Conservation (phyloP, 1,140 invertebrate genomes). For the Notospermus geniculatus region DNA sequence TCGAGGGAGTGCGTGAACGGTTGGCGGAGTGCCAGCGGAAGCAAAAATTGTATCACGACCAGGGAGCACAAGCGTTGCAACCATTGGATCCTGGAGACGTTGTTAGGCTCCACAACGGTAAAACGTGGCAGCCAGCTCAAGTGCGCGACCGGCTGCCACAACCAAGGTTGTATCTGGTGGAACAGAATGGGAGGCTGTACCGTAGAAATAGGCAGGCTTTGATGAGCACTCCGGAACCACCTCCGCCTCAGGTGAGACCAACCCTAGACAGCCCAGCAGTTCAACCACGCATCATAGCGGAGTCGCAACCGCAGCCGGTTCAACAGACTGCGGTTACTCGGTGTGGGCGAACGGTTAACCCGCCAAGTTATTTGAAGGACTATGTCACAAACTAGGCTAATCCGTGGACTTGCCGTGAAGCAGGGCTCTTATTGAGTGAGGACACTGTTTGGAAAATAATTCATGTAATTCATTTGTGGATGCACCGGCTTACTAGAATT, state of each 20-base stretch:
- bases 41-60: constrained; percentile 1
- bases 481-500: too few relatives aligned
- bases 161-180: constrained; percentile 10
- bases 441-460: too few relatives aligned
- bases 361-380: too few relatives aligned
- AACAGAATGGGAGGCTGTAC: constrained; percentile 1
- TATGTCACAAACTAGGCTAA: too few relatives aligned
- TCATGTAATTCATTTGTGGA: too few relatives aligned
- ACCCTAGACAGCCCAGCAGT: too few relatives aligned
- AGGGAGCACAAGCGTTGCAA: background rate
- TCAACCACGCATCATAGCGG: too few relatives aligned
- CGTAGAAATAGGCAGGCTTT: background rate
- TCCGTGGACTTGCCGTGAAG: too few relatives aligned
- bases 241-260: background rate
- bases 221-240: constrained; percentile 10
- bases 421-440: too few relatives aligned
- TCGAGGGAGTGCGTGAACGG: background rate
- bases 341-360: too few relatives aligned
- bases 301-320: too few relatives aligned
- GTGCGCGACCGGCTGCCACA: background rate
- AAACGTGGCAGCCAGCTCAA: constrained; percentile 1
- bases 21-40: background rate
- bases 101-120: background rate
- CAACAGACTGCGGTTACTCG: too few relatives aligned
- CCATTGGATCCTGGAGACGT: background rate